Base-by-base conservation (phyloP, 2,888 invertebrate species). In the Drosophila imparisetae region DNA sequence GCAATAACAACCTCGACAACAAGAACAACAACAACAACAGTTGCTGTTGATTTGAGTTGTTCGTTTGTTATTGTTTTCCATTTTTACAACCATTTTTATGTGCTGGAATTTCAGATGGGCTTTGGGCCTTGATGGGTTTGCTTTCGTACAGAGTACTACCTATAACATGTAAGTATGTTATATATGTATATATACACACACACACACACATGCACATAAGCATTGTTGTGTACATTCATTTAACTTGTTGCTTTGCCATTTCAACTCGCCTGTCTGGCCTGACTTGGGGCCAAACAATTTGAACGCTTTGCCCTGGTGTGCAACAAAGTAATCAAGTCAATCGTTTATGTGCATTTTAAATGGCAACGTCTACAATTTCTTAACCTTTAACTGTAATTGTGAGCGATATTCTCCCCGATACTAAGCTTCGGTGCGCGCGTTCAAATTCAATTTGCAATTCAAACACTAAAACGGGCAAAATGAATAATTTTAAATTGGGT, bases 321-420 rank as follows among this genome's bases (percentile, higher is more conserved):
- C 68, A 79, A 58, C 53, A 72, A 75, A 72, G 84, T 84, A 86
- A 84, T 86, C 89, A 86, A 79, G 70, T 66, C 65, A 77, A 84
- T 68, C 87, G 75, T 84, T 84, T 89, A 87, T 81, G 62, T 79
- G 69, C 89, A 86, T 77, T 85, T 60, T 49, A 72, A 89, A 81
- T 73, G 78, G 27, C 53, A 52, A 52, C 73, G 54, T 34, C 60
- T 45, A 52, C 63, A 63, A 52, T 59, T 58, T 52, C 38, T 38
- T 18, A 32, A 2, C 38, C 50, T 27, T 49, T 50, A 49, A 66
- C 55, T 66, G 73, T 49, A 53, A 48, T 32, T 55, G 54, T 11
- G 32, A 58, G 38, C 30, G 66, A 30, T 24, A 59, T 36, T 68
- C 58, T 21, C 11, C 52, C 50, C 18, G 62, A 36, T 48, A 57